Evolutionary conservation across 2,888 invertebrate genomes (phyloP), one percentile per base, ranked within the genome.

Genomic region (Tipula confusa): DNA sequence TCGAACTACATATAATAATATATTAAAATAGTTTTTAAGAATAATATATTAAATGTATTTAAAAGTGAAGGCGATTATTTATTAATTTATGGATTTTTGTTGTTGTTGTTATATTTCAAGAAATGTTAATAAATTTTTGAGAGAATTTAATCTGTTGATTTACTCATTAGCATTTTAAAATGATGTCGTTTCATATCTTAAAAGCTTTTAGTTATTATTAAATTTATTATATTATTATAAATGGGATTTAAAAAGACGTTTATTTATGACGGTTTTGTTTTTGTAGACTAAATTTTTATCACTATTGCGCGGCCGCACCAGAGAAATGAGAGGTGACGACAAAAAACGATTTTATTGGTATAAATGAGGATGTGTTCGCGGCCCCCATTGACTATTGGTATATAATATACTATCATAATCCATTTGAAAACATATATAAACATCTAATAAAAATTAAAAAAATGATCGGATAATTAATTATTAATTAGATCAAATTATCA

Each of bases 171-270:
- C 80, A 80, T 80, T 80, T 80, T 80, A 80, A 80, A 80, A 80
- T 80, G 29, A 80, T 80, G 80, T 80, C 80, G 29, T 29, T 80
- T 80, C 80, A 15, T 80, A 80, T 80, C 80, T 80, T 80, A 80
- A 80, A 80, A 80, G 80, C 80, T 80, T 80, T 80, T 80, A 80
- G 80, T 80, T 80, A 80, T 80, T 80, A 80, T 80, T 80, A 80
- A 80, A 80, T 80, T 29, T 80, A 29, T 80, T 80, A 31, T 80
- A 29, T 80, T 80, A 64, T 64, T 24, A 64, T 64, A 64, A 64
- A 64, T 64, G 64, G 64, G 64, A 64, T 64, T 64, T 64, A 64
- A 64, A 64, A 64, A 64, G 64, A 64, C 64, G 64, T 24, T 24
- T 64, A 64, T 64, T 64, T 64, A 64, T 24, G 64, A 64, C 6